Evolutionary conservation across 2,888 invertebrate species (phyloP), one percentile per base, ranked within the genome.

Genomic region (Branchinecta sandiegonensis): DNA sequence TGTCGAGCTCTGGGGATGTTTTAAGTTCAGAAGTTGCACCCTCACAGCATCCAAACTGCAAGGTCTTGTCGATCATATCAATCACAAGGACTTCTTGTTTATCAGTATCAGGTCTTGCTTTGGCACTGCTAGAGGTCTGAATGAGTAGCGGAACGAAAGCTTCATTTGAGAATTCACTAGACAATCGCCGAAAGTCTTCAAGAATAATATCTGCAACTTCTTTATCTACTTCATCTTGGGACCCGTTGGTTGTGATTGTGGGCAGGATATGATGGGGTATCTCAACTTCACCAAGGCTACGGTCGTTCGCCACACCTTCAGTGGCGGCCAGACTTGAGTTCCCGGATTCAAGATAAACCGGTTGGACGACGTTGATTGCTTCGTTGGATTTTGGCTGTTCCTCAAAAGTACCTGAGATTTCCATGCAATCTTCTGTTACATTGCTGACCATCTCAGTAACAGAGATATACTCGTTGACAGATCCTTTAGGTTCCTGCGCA

Each of bases 201-300:
- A 37, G 37, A 56, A 56, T 56, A 56, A 56, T 56, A 56, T n/a
- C 23, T n/a, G 14, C 23, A 56, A 56, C 63, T 10, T 56, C 63
- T 9, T 56, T 8, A 10, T 56, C 63, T 56, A 8, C 12, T 23
- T 56, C 12, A 37, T 37, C 37, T 56, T 56, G 63, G n/a, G 10
- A 23, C 14, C 11, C 63, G 14, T 10, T 56, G n/a, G 63, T 17
- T 56, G n/a, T 23, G 23, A 56, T n/a, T 11, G 63, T 56, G 14
- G n/a, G n/a, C n/a, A n/a, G 9, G 23, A n/a, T 56, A 23, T 17
- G 23, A 56, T 56, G n/a, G 10, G 23, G n/a, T n/a, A 56, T 56
- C 23, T 56, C 63, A 23, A 56, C 63, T 17, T 56, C 63, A 56
- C 9, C 14, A 56, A 56, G 23, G 63, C 63, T 56, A n/a, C 63